Evolutionary conservation across 2,888 invertebrate genomes (phyloP).

Genomic region (Oxycera nigricornis): DNA sequence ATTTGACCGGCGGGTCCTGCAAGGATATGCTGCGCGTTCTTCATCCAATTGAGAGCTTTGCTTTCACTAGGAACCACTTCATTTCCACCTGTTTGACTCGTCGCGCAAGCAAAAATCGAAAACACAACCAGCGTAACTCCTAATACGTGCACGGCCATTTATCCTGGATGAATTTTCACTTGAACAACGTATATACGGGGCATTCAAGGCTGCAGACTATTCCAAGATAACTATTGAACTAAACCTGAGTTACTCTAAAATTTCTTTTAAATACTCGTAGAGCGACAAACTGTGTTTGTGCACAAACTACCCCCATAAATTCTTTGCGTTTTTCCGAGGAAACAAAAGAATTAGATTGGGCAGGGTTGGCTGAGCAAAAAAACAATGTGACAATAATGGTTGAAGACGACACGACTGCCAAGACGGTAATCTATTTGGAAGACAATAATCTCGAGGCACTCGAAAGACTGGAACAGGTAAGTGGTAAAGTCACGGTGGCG

Average conservation of each 20-base stretch:
- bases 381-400: slow-evolving; percentile 22
- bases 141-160: neutral
- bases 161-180: neutral
- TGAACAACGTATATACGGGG: neutral
- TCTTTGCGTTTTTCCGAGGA: neutral
- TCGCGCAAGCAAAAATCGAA: neutral
- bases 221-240: no score
- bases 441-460: neutral
- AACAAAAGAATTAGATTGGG: slow-evolving; percentile 17
- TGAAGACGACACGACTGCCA: neutral
- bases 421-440: neutral
- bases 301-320: slow-evolving; percentile 6
- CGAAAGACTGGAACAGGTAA: slow-evolving; percentile 33
- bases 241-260: neutral
- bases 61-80: slow-evolving; percentile 43
- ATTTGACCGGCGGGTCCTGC: slow-evolving; percentile 60
- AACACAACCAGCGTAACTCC: neutral
- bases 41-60: slow-evolving; percentile 52
- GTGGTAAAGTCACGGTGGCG: neutral
- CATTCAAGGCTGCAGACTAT: no score
- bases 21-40: slow-evolving; percentile 56
- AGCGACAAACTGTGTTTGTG: neutral
- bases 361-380: slow-evolving; percentile 27
- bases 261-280: slow-evolving; percentile 1
- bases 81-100: neutral